Conservation (phyloP, 1,140 invertebrate species). For the Hypsibius dujardini region DNA sequence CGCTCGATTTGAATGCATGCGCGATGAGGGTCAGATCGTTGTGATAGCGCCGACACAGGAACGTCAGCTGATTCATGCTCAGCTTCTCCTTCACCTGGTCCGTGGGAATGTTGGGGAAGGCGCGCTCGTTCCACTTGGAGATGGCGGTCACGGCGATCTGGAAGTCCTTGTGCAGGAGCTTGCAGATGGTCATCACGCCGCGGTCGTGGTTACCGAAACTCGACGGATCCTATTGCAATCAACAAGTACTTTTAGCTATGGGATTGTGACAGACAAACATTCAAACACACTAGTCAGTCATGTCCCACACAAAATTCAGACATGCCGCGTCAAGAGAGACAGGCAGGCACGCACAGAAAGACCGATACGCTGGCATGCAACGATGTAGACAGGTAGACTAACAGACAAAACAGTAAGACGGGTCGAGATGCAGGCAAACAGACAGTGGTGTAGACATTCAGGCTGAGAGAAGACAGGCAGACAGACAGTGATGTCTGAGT, state of each 20-base stretch:
- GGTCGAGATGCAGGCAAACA: too few relatives aligned
- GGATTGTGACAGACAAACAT: not conserved
- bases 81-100: not conserved
- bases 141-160: slow-evolving; percentile 4
- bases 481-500: too few relatives aligned
- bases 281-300: not conserved
- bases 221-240: not conserved
- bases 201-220: slow-evolving; percentile 12
- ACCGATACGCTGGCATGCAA: too few relatives aligned
- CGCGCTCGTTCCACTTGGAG: slow-evolving; percentile 2
- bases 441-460: too few relatives aligned
- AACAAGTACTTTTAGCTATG: not conserved
- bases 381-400: too few relatives aligned
- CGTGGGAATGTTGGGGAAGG: slow-evolving; percentile 1
- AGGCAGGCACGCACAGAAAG: not conserved
- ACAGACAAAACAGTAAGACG: too few relatives aligned
- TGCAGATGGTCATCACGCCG: slow-evolving; percentile 12
- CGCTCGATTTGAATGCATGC: not conserved
- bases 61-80: not conserved
- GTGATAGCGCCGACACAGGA: slow-evolving; percentile 6
- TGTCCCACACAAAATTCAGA: not conserved
- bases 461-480: too few relatives aligned
- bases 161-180: slow-evolving; percentile 5
- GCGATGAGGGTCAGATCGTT: slow-evolving; percentile 6
- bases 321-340: too few relatives aligned